Base-by-base conservation (phyloP, 2,888 invertebrate genomes). In the Andrena bucephala region DNA sequence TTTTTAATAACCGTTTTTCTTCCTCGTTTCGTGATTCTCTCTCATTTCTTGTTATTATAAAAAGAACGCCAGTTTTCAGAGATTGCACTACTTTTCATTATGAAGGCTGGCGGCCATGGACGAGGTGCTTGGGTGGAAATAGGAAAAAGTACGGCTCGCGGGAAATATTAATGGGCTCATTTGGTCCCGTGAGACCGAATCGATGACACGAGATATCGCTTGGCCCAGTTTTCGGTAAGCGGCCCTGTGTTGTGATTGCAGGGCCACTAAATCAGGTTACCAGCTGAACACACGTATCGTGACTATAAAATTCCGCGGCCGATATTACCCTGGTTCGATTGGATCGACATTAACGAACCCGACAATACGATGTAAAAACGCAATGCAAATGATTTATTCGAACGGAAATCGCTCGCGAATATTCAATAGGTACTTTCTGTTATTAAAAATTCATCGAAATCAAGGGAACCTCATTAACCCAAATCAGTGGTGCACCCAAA, bases 181-280 rank as follows among this genome's bases (percentile, higher is more conserved):
- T 81, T 70, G 57, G 66, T 59, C 52, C 6, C 13, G 74, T 24
- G 50, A 83, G 78, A 83, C 57, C 60, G 73, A 89, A 87, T 88
- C 89, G 73, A 89, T 87, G 70, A 77, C 68, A 81, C 52, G 72
- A 59, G 77, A 77, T 87, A 86, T 78, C 74, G 67, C 77, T 77
- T 83, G 80, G 83, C 81, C 87, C 80, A 87, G 65, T 89, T 87
- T 81, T 73, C 77, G 63, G 74, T 62, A 71, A 77, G 84, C 69
- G 69, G 31, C 77, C 29, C 33, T 70, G 70, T 83, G 70, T 83
- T 83, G 68, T 78, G 74, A 83, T 81, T 73, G 65, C 60, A 52
- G 60, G 24, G 52, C 62, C 71, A 20, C 72, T 74, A 65, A 86
- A 86, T 62, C 59, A 60, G 71, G 77, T 86, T 86, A 77, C 81